Percentiles rank a stretch among this genome's conserved stretches.
phyloP scores from a whole-genome alignment of 2,888 invertebrate species.

The Neria commutata region DNA sequence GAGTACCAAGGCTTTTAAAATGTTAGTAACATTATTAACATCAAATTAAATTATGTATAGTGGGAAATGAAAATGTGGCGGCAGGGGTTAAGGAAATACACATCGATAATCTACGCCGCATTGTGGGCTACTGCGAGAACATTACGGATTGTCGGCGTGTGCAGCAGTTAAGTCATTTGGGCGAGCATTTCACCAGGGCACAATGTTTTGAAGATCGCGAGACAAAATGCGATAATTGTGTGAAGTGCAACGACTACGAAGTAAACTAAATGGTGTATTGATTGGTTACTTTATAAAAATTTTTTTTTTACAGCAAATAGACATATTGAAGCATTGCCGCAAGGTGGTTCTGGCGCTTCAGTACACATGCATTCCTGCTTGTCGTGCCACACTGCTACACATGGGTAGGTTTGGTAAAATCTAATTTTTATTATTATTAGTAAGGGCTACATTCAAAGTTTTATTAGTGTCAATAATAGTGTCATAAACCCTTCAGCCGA shows the following conservation, averaged over 20 bases:
- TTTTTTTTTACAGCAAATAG: constrained; percentile 63
- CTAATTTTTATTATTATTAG: no score
- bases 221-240: constrained; percentile 91
- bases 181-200: constrained; percentile 77
- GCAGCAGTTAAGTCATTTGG: constrained; percentile 86
- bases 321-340: constrained; percentile 80
- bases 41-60: no score
- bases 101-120: constrained; percentile 83
- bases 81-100: constrained; percentile 75
- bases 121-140: constrained; percentile 94
- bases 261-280: constrained; percentile 41
- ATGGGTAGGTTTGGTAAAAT: constrained; percentile 62
- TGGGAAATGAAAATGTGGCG: constrained; percentile 66
- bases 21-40: constrained; percentile 1
- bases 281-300: constrained; percentile 6
- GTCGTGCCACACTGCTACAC: constrained; percentile 75
- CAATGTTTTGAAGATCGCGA: constrained; percentile 70
- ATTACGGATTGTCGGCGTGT: constrained; percentile 88
- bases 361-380: constrained; percentile 64
- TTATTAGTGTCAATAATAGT: no score
- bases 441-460: no score
- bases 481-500: constrained; percentile 69
- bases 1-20: constrained; percentile 45
- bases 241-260: constrained; percentile 67
- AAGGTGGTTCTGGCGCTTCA: constrained; percentile 73